Conservation (phyloP, 1,140 invertebrate species). For the Anoplophora glabripennis region DNA sequence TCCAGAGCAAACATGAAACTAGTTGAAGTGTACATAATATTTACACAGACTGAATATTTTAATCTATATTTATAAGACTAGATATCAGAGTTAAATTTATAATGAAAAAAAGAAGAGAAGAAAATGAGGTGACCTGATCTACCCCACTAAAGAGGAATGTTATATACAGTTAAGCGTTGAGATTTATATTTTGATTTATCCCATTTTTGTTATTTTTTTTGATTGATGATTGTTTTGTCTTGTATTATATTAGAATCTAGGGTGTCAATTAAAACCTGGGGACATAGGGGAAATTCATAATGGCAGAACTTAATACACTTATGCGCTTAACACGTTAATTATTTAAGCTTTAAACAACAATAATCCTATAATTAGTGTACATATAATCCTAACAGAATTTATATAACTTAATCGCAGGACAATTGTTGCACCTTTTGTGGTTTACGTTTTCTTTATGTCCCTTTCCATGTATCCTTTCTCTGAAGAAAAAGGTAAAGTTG, state of each 20-base stretch:
- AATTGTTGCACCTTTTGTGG: too few relatives aligned
- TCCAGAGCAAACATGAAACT: neutral
- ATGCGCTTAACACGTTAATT: too few relatives aligned
- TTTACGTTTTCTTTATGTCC: too few relatives aligned
- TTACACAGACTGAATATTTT: slow-evolving; percentile 30
- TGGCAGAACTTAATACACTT: too few relatives aligned
- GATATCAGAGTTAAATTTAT: slow-evolving; percentile 17
- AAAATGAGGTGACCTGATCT: slow-evolving; percentile 24
- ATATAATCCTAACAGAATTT: too few relatives aligned
- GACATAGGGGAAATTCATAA: too few relatives aligned
- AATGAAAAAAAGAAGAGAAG: slow-evolving; percentile 5
- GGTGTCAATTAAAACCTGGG: neutral
- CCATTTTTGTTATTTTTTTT: neutral
- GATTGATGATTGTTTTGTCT: slow-evolving; percentile 1
- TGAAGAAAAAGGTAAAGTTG: slow-evolving; percentile 1
- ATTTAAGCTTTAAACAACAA: too few relatives aligned
- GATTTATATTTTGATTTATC: neutral
- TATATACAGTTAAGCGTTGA: slow-evolving; percentile 5
- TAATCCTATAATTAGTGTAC: too few relatives aligned
- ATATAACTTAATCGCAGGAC: too few relatives aligned
- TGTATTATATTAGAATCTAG: neutral
- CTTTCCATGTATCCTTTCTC: too few relatives aligned
- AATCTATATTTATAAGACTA: slow-evolving; percentile 17
- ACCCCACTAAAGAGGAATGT: slow-evolving; percentile 12
- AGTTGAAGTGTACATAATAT: slow-evolving; percentile 24